These are phyloP conservation scores for Oophaga pumilio DNA, from an alignment of 2,113 vertebrate species.

Conservation along the genomic window DNA sequence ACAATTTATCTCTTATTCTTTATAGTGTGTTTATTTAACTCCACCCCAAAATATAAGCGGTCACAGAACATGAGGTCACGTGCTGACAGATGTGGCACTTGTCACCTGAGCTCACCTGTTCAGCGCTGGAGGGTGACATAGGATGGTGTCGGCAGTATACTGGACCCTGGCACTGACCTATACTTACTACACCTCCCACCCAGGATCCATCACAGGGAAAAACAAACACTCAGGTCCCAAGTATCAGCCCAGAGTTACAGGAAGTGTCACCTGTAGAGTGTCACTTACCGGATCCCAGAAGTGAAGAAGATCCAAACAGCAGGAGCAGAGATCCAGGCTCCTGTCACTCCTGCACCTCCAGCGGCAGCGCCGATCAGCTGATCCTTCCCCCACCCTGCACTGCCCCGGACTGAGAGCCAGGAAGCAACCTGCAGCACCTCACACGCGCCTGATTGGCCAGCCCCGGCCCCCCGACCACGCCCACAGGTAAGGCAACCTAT, in stretches of 20 bases:
- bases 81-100: no score
- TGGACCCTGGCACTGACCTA: no score
- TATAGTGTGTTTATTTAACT: no score
- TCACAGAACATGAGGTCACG: no score
- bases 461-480: conserved; percentile 10
- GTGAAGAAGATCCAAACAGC: neutral
- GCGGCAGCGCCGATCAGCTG: conserved; percentile 46
- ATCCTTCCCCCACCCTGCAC: conserved; percentile 50
- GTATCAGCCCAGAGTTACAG: neutral
- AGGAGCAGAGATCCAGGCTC: neutral
- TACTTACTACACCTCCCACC: no score
- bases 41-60: no score
- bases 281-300: neutral
- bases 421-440: conserved; percentile 39
- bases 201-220: neutral
- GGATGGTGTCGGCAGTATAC: no score
- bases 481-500: neutral
- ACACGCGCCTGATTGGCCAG: conserved; percentile 31
- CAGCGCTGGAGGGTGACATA: no score
- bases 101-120: no score
- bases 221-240: neutral
- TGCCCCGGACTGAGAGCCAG: conserved; percentile 38
- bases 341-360: conserved; percentile 16
- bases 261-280: neutral
- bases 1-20: no score